These are phyloP conservation scores for Agrypnus murinus DNA, from an alignment of 2,888 invertebrate genomes.

Conservation along the genomic window DNA sequence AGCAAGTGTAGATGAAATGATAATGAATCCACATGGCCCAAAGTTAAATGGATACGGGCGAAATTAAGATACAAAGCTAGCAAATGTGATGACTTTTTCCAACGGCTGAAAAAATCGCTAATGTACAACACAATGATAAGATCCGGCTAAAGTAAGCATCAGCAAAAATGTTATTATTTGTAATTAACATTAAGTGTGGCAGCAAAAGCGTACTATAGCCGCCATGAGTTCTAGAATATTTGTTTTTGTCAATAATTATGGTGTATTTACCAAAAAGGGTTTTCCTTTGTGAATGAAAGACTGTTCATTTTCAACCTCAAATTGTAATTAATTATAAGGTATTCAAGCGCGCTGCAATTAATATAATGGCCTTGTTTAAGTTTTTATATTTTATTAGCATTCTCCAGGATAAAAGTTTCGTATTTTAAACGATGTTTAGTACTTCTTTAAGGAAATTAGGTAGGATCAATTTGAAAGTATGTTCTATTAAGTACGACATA, in stretches of 20 bases:
- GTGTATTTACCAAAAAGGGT: not conserved
- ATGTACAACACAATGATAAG: too few species aligned
- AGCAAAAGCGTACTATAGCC: too few species aligned
- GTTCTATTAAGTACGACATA: not conserved
- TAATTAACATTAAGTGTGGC: too few species aligned
- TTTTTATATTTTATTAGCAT: not conserved
- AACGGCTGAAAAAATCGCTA: too few species aligned
- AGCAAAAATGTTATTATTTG: too few species aligned
- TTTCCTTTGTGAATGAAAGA: not conserved
- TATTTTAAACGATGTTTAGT: not conserved
- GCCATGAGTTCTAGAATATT: too few species aligned
- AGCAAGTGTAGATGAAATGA: not conserved
- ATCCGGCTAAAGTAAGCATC: too few species aligned
- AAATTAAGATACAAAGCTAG: too few species aligned
- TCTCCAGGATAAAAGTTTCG: not conserved
- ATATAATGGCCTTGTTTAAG: slow-evolving; percentile 16
- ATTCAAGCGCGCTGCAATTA: slow-evolving; percentile 13
- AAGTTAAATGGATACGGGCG: not conserved
- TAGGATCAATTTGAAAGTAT: not conserved
- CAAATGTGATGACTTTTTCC: too few species aligned
- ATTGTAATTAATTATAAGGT: slow-evolving; percentile 27
- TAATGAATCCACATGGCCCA: not conserved
- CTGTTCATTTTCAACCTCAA: slow-evolving; percentile 22
- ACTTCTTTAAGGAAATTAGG: not conserved
- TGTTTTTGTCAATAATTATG: slow-evolving; percentile 6